Conservation (phyloP, 92 coral and sea anemone genomes). For the Phymanthus crucifer region DNA sequence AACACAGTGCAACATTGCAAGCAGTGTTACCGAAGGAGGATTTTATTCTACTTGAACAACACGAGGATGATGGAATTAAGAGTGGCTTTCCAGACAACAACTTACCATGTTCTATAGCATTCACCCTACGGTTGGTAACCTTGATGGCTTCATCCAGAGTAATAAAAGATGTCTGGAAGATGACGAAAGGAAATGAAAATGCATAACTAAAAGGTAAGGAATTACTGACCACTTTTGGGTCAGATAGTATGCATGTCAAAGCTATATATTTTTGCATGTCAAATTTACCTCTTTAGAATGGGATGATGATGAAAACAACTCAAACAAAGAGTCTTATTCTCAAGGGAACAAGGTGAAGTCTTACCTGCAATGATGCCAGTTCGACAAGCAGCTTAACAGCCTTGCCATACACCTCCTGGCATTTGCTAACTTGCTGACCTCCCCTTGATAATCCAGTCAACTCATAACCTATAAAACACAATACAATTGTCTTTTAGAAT, state of each 20-base stretch:
- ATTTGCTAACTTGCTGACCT: slow-evolving; percentile 95
- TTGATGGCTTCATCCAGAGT: slow-evolving; percentile 98
- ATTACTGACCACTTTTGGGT: too few species aligned
- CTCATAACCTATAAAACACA: slow-evolving; percentile 78
- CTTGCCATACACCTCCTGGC: slow-evolving; percentile 97
- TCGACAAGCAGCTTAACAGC: slow-evolving; percentile 97
- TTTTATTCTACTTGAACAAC: too few species aligned
- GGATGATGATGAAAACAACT: too few species aligned
- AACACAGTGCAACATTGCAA: too few species aligned
- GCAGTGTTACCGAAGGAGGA: too few species aligned
- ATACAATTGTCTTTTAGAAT: not conserved
- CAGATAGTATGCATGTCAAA: too few species aligned
- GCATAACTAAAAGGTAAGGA: not conserved
- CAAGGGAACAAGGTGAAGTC: too few species aligned
- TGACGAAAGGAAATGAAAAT: not conserved
- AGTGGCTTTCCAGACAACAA: not conserved
- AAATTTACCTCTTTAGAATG: too few species aligned
- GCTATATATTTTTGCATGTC: too few species aligned
- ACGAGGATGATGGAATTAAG: too few species aligned
- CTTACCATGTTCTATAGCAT: slow-evolving; percentile 99
- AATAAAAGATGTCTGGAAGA: slow-evolving; percentile 87
- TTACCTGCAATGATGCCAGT: slow-evolving; percentile 95
- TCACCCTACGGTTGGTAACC: slow-evolving; percentile 95
- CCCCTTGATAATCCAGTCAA: slow-evolving; percentile 97
- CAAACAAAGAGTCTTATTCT: too few species aligned